Evolutionary conservation across 1,140 invertebrate species (phyloP).

Genomic region (Drusus annulatus): DNA sequence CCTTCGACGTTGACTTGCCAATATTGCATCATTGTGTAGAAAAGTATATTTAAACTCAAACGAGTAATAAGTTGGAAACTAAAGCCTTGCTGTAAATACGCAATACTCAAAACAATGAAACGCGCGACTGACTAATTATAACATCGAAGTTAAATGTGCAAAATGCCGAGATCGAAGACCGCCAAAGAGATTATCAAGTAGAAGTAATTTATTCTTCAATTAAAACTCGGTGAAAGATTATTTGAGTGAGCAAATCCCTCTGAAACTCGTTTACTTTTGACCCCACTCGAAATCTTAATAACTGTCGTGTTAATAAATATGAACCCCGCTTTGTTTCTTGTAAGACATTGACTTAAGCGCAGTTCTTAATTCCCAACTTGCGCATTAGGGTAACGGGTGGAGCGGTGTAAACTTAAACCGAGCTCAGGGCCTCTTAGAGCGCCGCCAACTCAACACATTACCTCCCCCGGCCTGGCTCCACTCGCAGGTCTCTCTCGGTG

Average conservation of each 20-base stretch:
- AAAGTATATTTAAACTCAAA: too few relatives aligned
- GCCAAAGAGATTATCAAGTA: too few relatives aligned
- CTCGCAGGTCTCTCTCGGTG: not conserved
- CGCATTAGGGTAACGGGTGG: constrained; percentile 41
- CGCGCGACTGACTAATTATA: too few relatives aligned
- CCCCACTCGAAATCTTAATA: constrained; percentile 41
- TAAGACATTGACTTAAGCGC: constrained; percentile 46
- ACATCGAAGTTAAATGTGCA: too few relatives aligned
- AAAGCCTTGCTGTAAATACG: too few relatives aligned
- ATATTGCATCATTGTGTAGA: too few relatives aligned
- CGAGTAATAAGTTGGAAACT: too few relatives aligned
- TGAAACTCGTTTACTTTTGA: constrained; percentile 36
- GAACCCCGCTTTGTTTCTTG: constrained; percentile 44
- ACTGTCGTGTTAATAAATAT: constrained; percentile 46
- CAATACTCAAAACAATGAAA: too few relatives aligned
- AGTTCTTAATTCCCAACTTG: constrained; percentile 46
- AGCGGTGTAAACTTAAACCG: constrained; percentile 44
- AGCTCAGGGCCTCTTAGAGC: constrained; percentile 39
- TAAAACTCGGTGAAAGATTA: constrained; percentile 22
- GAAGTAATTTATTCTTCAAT: constrained; percentile 17
- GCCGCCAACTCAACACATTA: constrained; percentile 40
- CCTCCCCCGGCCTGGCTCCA: constrained; percentile 20
- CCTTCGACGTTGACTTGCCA: too few relatives aligned
- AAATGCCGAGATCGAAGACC: too few relatives aligned
- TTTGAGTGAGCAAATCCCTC: constrained; percentile 18